phyloP scores from a whole-genome alignment of 2,113 vertebrate species.

The Oxygymnocypris stewartii region DNA sequence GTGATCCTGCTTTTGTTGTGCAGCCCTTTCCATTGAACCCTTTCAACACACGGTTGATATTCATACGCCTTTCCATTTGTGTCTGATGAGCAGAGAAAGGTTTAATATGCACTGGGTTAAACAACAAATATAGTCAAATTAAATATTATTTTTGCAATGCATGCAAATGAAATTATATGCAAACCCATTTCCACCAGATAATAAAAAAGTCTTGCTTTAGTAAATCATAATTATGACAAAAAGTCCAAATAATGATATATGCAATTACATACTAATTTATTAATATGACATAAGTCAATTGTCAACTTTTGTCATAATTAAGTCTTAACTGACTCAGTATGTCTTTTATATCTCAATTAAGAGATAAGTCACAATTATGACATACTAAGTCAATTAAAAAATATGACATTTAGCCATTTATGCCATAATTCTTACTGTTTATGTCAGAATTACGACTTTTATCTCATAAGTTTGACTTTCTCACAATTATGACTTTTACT shows the following conservation, averaged over 20 bases:
- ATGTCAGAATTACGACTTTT: too few relatives aligned
- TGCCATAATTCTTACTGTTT: too few relatives aligned
- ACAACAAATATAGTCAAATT: not conserved
- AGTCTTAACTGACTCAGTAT: too few relatives aligned
- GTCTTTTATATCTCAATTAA: not conserved
- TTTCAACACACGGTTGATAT: conserved; percentile 37
- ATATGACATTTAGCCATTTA: too few relatives aligned
- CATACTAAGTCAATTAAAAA: too few relatives aligned
- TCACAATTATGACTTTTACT: too few relatives aligned
- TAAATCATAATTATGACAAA: not conserved
- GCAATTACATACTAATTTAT: not conserved
- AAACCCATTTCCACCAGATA: not conserved
- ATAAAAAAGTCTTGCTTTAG: not conserved
- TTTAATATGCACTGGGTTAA: too few relatives aligned
- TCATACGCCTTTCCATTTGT: not conserved
- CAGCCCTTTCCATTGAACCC: conserved; percentile 64
- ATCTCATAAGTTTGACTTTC: too few relatives aligned
- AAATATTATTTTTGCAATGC: not conserved
- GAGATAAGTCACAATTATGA: too few relatives aligned
- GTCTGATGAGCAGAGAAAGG: not conserved
- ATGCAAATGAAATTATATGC: not conserved
- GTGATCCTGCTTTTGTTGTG: not conserved
- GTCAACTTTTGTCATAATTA: too few relatives aligned
- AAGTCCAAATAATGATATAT: not conserved
- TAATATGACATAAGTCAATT: not conserved